Percentiles rank a stretch among this genome's conserved stretches.
Evolutionary conservation across 2,797 vertebrate species (phyloP).

Genomic region (Microcaecilia unicolor): DNA sequence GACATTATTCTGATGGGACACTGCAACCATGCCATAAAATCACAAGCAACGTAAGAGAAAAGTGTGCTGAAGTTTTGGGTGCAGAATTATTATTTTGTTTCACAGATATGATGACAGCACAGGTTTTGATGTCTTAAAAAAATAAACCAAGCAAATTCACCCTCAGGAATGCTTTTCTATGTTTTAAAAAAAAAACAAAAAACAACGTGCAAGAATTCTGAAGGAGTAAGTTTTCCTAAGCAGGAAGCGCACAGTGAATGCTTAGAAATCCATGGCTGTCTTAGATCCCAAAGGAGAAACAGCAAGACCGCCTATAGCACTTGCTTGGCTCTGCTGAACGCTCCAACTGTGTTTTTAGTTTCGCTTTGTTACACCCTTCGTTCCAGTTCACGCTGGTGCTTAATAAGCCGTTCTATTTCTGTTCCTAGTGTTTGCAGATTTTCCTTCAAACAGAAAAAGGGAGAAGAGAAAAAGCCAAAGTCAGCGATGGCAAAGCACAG

Average conservation of each 20-base stretch:
- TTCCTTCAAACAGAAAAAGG: constrained; percentile 58
- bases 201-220: too few relatives aligned
- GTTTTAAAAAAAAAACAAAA: too few relatives aligned
- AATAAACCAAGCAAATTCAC: too few relatives aligned
- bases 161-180: too few relatives aligned
- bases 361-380: constrained; percentile 53
- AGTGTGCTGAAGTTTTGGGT: too few relatives aligned
- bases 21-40: too few relatives aligned
- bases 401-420: constrained; percentile 92
- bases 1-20: too few relatives aligned
- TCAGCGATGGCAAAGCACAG: background rate
- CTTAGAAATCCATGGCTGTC: constrained; percentile 17
- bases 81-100: too few relatives aligned
- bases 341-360: constrained; percentile 17
- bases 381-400: constrained; percentile 74
- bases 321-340: constrained; percentile 15
- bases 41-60: too few relatives aligned
- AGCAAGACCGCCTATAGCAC: constrained; percentile 19
- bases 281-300: constrained; percentile 8
- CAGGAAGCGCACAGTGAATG: too few relatives aligned
- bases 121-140: too few relatives aligned
- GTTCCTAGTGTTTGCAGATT: constrained; percentile 91
- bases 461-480: background rate
- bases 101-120: too few relatives aligned
- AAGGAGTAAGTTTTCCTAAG: background rate